Conservation (phyloP, 1,140 invertebrate genomes). For the Ceratitis capitata region DNA sequence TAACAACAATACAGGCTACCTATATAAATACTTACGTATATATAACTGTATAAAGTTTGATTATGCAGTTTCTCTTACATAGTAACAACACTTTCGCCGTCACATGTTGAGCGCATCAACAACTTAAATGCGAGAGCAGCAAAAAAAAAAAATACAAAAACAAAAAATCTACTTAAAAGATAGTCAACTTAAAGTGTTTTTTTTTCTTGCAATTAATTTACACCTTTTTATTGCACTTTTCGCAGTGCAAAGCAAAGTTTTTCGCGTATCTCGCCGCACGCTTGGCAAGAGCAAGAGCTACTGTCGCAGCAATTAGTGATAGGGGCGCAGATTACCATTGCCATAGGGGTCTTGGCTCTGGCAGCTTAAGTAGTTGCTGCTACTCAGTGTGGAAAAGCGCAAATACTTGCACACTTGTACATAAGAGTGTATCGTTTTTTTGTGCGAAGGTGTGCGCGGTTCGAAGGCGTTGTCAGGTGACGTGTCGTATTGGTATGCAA, state of each 20-base stretch:
- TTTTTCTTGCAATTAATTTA: slow-evolving; percentile 14
- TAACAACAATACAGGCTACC: neutral
- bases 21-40: too few relatives aligned
- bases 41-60: neutral
- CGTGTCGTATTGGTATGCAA: too few relatives aligned
- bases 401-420: neutral
- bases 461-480: too few relatives aligned
- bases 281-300: neutral
- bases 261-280: neutral
- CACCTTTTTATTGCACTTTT: slow-evolving; percentile 1
- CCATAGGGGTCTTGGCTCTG: neutral
- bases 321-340: too few relatives aligned
- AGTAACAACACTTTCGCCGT: neutral
- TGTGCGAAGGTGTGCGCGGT: too few relatives aligned
- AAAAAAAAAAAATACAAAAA: too few relatives aligned
- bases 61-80: neutral
- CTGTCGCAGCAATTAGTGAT: neutral
- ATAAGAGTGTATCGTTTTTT: too few relatives aligned
- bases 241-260: neutral
- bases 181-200: neutral
- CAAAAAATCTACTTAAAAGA: neutral
- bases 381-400: neutral
- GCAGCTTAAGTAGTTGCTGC: neutral
- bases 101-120: neutral
- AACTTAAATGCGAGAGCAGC: neutral